Conservation (phyloP, 1,140 invertebrate species). For the Nephila pilipes region DNA sequence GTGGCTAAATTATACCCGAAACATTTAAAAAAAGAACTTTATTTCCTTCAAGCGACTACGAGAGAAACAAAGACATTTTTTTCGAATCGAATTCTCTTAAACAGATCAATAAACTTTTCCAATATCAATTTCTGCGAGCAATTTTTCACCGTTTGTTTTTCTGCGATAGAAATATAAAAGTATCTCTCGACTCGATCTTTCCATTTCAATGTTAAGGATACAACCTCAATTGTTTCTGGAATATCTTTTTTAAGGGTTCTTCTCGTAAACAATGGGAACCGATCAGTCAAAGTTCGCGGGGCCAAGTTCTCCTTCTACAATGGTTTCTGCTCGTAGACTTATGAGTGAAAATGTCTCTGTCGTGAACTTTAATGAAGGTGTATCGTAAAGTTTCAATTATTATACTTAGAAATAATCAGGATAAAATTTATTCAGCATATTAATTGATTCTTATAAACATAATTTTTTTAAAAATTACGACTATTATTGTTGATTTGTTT, state of each 20-base stretch:
- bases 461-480: too few relatives aligned
- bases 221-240: neutral
- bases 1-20: too few relatives aligned
- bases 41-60: neutral
- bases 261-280: neutral
- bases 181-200: neutral
- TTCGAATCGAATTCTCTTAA: neutral
- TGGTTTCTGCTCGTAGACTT: neutral
- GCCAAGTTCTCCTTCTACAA: neutral
- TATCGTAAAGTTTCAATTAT: too few relatives aligned
- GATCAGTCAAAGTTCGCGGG: neutral
- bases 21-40: neutral
- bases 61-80: neutral
- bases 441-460: too few relatives aligned
- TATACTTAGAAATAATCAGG: too few relatives aligned
- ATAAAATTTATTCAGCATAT: too few relatives aligned
- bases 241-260: neutral
- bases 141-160: neutral
- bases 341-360: neutral
- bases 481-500: too few relatives aligned
- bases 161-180: neutral
- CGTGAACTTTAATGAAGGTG: too few relatives aligned
- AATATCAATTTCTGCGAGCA: neutral
- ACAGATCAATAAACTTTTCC: neutral
- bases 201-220: constrained; percentile 33